These are phyloP conservation scores for Girardia tigrina DNA, from an alignment of 2,888 invertebrate genomes.

Conservation along the genomic window DNA sequence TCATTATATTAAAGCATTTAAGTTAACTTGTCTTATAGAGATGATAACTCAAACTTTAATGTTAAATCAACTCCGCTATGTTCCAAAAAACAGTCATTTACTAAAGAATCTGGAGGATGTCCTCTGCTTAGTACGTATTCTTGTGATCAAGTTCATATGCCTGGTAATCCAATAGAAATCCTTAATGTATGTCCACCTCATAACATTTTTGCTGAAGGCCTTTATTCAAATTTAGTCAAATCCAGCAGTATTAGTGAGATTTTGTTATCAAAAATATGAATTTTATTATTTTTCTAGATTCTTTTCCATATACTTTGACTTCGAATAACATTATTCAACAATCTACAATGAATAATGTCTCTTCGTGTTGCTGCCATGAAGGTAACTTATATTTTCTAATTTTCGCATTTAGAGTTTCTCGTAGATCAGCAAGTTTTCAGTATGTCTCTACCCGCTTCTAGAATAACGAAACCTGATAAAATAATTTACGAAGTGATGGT, in stretches of 20 bases:
- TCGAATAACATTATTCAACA: background rate
- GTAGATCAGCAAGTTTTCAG: conserved; percentile 15
- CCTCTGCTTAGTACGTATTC: conserved; percentile 1
- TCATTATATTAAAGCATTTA: background rate
- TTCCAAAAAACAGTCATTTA: background rate
- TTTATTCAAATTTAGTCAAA: conserved; percentile 3
- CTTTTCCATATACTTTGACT: background rate
- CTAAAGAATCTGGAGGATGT: conserved; percentile 8
- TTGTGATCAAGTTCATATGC: background rate
- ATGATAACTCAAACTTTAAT: background rate
- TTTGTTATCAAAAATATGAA: too few species aligned
- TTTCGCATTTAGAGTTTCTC: background rate
- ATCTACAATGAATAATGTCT: background rate
- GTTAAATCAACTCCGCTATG: conserved; percentile 1
- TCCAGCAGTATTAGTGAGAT: background rate
- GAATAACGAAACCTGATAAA: background rate
- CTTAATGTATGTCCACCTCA: background rate
- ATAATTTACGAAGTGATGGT: conserved; percentile 1
- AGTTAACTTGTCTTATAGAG: background rate
- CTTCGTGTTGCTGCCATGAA: background rate
- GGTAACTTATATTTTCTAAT: background rate
- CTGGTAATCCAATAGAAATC: background rate
- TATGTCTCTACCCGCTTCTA: conserved; percentile 23
- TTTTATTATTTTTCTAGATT: background rate
- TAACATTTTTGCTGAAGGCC: background rate